A percentile compares a stretch with the other conserved stretches of the same genome.
Evolutionary conservation across 2,888 invertebrate species (phyloP).

Genomic region (Epirrita christyi): DNA sequence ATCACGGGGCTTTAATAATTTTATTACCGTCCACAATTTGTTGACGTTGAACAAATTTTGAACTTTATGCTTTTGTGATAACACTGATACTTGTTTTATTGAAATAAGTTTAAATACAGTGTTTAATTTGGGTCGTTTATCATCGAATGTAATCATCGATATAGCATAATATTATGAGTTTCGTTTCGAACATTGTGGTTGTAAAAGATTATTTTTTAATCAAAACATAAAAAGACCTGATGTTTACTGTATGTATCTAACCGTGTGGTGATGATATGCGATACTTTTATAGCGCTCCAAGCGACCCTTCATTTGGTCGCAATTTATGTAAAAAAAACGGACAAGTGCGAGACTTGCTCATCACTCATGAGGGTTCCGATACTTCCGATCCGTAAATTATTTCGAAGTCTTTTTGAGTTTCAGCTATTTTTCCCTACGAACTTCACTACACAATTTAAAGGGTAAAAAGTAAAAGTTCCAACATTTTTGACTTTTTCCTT

Average conservation of each 20-base stretch:
- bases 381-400: too few species aligned
- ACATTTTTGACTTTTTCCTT: too few species aligned
- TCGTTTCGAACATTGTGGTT: constrained; percentile 13
- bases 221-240: not conserved
- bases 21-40: constrained; percentile 30
- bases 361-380: too few species aligned
- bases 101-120: constrained; percentile 11
- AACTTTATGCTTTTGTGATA: constrained; percentile 21
- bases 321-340: not conserved
- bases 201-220: constrained; percentile 6
- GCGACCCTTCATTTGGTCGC: constrained; percentile 4
- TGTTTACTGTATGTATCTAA: not conserved
- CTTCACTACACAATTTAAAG: too few species aligned
- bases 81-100: constrained; percentile 1
- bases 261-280: not conserved
- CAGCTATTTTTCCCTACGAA: too few species aligned
- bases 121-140: constrained; percentile 32
- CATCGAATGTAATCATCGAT: constrained; percentile 27
- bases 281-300: constrained; percentile 1
- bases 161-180: constrained; percentile 18
- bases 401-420: too few species aligned
- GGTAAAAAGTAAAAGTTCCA: too few species aligned
- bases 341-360: too few species aligned
- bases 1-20: constrained; percentile 34
- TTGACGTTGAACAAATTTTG: constrained; percentile 14